Evolutionary conservation across 2,888 invertebrate species (phyloP).

Genomic region (Zele albiditarsus): DNA sequence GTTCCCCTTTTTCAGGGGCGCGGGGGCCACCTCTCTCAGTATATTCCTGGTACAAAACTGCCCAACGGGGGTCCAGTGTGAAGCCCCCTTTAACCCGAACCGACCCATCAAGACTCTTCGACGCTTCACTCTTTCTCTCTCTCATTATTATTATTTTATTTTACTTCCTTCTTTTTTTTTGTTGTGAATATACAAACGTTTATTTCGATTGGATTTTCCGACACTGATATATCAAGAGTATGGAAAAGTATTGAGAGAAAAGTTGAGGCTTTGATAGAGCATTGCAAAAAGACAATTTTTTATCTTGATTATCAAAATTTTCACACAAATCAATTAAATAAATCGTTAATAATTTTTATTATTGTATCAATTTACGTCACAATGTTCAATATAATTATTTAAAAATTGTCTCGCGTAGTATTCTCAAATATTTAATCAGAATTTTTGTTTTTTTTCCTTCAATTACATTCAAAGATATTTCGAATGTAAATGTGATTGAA

Average conservation of each 20-base stretch:
- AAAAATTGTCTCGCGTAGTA: no score
- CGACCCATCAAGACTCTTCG: slow-evolving; percentile 48
- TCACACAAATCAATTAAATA: no score
- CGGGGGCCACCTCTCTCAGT: slow-evolving; percentile 34
- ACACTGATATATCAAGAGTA: not conserved
- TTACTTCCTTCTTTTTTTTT: not conserved
- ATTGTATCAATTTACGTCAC: no score
- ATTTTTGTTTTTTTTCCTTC: no score
- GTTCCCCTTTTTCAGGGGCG: slow-evolving; percentile 64
- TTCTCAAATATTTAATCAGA: no score
- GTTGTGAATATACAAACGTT: not conserved
- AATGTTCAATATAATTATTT: no score
- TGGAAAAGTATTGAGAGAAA: no score
- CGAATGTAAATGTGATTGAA: not conserved
- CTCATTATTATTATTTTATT: slow-evolving; percentile 9
- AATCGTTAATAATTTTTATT: no score
- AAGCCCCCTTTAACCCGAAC: slow-evolving; percentile 58
- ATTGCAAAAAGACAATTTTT: no score
- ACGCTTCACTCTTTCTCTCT: slow-evolving; percentile 30
- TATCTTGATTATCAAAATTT: no score
- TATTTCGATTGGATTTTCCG: not conserved
- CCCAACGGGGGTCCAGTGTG: slow-evolving; percentile 66
- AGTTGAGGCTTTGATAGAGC: no score
- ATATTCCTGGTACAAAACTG: slow-evolving; percentile 65
- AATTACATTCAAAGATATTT: no score